Percentiles rank a stretch among this genome's conserved stretches.
These are phyloP conservation scores for Auanema sp. DNA, from an alignment of 2,888 invertebrate genomes.

Conservation along the genomic window DNA sequence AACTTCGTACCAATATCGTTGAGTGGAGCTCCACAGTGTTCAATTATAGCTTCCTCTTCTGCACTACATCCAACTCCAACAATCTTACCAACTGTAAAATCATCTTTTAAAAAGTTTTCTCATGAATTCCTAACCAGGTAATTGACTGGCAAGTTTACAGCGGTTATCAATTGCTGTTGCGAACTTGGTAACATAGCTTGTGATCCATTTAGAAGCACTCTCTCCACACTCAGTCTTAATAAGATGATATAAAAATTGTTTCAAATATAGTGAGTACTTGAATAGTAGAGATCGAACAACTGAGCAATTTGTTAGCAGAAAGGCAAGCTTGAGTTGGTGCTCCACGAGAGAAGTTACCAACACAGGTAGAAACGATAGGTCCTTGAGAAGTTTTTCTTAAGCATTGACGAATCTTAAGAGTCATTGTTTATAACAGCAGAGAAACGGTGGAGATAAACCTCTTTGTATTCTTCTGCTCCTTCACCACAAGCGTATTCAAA, in stretches of 20 bases:
- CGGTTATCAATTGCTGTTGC: conserved; percentile 57
- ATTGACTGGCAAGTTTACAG: conserved; percentile 46
- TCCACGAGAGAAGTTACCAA: conserved; percentile 56
- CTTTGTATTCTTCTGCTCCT: conserved; percentile 46
- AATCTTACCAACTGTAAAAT: conserved; percentile 40
- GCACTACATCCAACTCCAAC: conserved; percentile 54
- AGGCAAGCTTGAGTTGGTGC: conserved; percentile 59
- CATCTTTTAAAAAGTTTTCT: too few species aligned
- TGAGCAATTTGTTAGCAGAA: conserved; percentile 54
- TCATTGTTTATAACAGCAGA: not conserved
- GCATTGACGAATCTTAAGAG: conserved; percentile 45
- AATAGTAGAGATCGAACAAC: conserved; percentile 50
- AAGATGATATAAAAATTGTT: not conserved
- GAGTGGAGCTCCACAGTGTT: conserved; percentile 59
- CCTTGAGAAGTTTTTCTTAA: conserved; percentile 32
- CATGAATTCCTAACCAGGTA: conserved; percentile 34
- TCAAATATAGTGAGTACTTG: too few species aligned
- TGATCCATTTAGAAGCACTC: conserved; percentile 39
- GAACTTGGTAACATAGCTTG: conserved; percentile 56
- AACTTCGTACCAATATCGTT: conserved; percentile 47
- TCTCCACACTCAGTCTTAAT: conserved; percentile 27
- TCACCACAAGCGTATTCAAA: conserved; percentile 60
- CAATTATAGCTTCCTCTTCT: conserved; percentile 56
- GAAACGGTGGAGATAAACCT: conserved; percentile 22
- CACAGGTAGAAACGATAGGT: conserved; percentile 47